Evolutionary conservation across 2,797 vertebrate species (phyloP).

Genomic region (Threskiornis aethiopicus): DNA sequence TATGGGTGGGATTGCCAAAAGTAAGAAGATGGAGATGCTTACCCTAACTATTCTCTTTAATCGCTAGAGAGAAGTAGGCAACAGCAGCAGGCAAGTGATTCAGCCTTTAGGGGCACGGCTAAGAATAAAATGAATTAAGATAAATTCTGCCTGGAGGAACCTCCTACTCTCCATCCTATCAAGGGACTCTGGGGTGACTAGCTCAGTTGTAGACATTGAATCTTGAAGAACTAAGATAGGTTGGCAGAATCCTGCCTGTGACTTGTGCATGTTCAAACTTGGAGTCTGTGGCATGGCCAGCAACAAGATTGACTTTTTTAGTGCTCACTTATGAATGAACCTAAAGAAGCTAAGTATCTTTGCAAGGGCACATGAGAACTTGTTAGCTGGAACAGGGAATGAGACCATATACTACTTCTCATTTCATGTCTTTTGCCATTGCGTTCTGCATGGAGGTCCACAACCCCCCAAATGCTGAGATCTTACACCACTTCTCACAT

Average conservation of each 20-base stretch:
- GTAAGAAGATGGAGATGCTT: neutral
- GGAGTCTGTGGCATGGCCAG: neutral
- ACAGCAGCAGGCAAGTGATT: neutral
- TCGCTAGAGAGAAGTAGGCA: neutral
- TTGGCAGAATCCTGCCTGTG: neutral
- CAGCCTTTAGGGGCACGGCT: neutral
- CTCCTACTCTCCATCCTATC: neutral
- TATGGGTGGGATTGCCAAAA: neutral
- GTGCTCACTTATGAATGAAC: neutral
- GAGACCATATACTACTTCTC: too few relatives aligned
- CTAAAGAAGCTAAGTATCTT: neutral
- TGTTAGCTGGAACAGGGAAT: neutral
- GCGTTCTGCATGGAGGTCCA: neutral
- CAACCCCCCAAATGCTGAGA: fast-evolving
- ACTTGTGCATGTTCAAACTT: neutral
- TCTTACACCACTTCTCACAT: neutral
- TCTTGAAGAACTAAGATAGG: neutral
- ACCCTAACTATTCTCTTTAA: neutral
- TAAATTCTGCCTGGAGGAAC: neutral
- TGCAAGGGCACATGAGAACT: neutral
- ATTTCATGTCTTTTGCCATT: neutral
- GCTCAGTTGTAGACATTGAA: neutral
- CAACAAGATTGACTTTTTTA: neutral
- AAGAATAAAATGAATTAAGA: neutral
- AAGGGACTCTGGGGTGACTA: neutral